Percentiles rank a stretch among this genome's conserved stretches.
These are phyloP conservation scores for Etheostoma perlongum DNA, from an alignment of 2,797 vertebrate species.

Conservation along the genomic window DNA sequence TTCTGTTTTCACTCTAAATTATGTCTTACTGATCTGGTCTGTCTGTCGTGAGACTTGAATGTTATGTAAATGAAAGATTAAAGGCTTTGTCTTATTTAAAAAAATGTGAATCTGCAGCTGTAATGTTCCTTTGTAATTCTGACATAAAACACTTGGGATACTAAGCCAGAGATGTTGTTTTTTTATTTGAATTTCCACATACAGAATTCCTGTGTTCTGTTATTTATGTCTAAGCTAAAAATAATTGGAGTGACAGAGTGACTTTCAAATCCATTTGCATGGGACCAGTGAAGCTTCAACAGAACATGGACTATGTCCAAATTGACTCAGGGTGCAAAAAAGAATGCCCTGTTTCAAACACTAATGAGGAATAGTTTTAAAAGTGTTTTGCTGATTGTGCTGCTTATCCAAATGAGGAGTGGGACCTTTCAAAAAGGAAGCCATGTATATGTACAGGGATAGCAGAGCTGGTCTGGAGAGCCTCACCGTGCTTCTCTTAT, in stretches of 20 bases:
- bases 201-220: slow-evolving; percentile 44
- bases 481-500: slow-evolving; percentile 80
- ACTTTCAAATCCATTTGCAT: slow-evolving; percentile 32
- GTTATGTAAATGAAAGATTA: slow-evolving; percentile 71
- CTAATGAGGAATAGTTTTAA: slow-evolving; percentile 73
- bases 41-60: slow-evolving; percentile 68
- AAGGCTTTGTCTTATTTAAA: slow-evolving; percentile 66
- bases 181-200: slow-evolving; percentile 19
- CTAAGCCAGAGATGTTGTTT: slow-evolving; percentile 40
- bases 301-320: slow-evolving; percentile 56
- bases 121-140: slow-evolving; percentile 54
- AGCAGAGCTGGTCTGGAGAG: slow-evolving; percentile 82
- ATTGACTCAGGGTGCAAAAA: slow-evolving; percentile 58
- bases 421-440: slow-evolving; percentile 83
- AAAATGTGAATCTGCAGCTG: slow-evolving; percentile 66
- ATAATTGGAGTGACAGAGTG: slow-evolving; percentile 25
- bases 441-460: slow-evolving; percentile 80
- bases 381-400: slow-evolving; percentile 76
- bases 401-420: slow-evolving; percentile 79
- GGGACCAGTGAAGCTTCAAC: slow-evolving; percentile 43
- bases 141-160: slow-evolving; percentile 62
- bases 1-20: slow-evolving; percentile 71
- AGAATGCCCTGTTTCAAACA: slow-evolving; percentile 57
- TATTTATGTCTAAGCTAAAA: slow-evolving; percentile 30
- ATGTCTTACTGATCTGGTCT: slow-evolving; percentile 55